phyloP scores from a whole-genome alignment of 2,888 invertebrate species.

The Cenopis cana region DNA sequence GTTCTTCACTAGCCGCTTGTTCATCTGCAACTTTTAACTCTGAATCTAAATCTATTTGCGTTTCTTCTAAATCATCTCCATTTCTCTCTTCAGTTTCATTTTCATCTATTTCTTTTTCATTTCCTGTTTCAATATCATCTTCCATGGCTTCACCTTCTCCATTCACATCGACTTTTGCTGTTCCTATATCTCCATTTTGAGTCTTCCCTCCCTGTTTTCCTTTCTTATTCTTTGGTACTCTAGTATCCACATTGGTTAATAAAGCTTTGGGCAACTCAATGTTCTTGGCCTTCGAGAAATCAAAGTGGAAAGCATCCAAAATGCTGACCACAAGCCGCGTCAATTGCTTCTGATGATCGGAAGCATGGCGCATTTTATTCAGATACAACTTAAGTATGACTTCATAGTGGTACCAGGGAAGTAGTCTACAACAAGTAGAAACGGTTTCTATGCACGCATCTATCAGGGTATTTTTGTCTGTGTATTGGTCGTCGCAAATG shows the following conservation, averaged over 20 bases:
- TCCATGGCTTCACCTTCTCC: constrained; percentile 44
- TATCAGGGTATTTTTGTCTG: constrained; percentile 91
- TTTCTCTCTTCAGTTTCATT: constrained; percentile 50
- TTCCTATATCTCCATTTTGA: constrained; percentile 52
- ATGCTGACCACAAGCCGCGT: constrained; percentile 91
- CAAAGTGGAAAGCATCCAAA: constrained; percentile 96
- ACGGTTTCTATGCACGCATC: constrained; percentile 94
- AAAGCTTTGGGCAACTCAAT: constrained; percentile 72
- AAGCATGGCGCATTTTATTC: constrained; percentile 88
- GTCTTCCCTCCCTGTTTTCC: constrained; percentile 48
- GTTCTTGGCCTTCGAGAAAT: constrained; percentile 87
- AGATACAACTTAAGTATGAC: constrained; percentile 92
- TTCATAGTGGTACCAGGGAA: constrained; percentile 97
- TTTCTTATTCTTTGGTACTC: constrained; percentile 44
- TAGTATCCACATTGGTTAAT: constrained; percentile 55
- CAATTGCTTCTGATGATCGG: constrained; percentile 93
- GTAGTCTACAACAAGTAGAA: constrained; percentile 89
- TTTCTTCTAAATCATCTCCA: constrained; percentile 50
- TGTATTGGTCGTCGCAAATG: constrained; percentile 90
- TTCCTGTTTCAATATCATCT: constrained; percentile 47
- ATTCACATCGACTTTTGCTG: constrained; percentile 51
- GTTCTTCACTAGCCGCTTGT: constrained; percentile 66
- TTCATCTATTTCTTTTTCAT: constrained; percentile 52
- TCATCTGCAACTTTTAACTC: constrained; percentile 73
- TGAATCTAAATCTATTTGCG: constrained; percentile 62